Evolutionary conservation across 2,113 vertebrate genomes (phyloP), one percentile per base, ranked within the genome.

Genomic region (Ptilorrhoa leucosticta): DNA sequence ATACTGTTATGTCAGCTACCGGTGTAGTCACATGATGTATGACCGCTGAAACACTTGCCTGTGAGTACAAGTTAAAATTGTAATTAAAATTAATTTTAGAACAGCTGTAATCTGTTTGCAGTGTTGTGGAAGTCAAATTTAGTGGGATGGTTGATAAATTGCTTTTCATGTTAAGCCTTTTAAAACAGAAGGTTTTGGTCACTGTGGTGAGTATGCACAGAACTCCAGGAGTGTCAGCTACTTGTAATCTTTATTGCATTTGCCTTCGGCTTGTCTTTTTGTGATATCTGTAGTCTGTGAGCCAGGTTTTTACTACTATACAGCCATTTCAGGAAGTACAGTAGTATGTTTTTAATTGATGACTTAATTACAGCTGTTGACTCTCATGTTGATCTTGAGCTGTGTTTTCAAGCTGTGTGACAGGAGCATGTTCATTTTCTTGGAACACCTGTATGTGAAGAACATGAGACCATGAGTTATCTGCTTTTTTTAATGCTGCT

Each of bases 81-180:
- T 56, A 27, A 42, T 95, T 91, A 72, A 92, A 47, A 50, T 94
- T 88, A 80, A 93, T 85, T 93, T 87, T 40, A 64, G 82, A 94
- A 80, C 60, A 87, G 79, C 80, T 89, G 56, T 87, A 90, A 92
- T 84, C 72, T 70, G 39, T 37, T 96, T 91, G 75, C 45, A 95
- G 92, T 91, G 19, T 53, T 69, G 50, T 48, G 33, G 17, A 37
- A 76, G 23, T 50, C 33, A 71, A 11, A 61, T 40, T 50, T 73
- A 58, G 53, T 47, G 21, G 50, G 42, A 27, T 81, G 69, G 26
- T 12, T 81, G 44, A 76, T 79, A 88, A 76, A 68, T 53, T 91
- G 48, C 37, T 60, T 79, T 85, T 83, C 31, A 35, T 20, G 2
- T 31, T 64, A 56, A 72, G 15, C 48, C 28, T 80, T 87, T 79